These are phyloP conservation scores for Parambassis ranga DNA, from an alignment of 2,797 vertebrate genomes.

Conservation along the genomic window DNA sequence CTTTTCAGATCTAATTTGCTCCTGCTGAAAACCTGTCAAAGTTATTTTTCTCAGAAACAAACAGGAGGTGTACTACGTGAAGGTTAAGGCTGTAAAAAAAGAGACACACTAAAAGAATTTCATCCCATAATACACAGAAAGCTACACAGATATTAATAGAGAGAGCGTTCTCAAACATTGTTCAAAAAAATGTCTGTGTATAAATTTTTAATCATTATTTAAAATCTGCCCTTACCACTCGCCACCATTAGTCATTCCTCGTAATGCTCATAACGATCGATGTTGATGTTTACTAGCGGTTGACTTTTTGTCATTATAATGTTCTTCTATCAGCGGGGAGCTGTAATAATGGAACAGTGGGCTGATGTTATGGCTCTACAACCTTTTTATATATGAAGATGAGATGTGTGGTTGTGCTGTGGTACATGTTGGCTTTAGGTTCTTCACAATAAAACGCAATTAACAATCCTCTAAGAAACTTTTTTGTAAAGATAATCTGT, in stretches of 20 bases:
- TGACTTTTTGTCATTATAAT: not conserved
- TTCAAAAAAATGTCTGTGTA: too few species aligned
- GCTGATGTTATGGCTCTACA: too few species aligned
- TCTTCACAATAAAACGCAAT: too few species aligned
- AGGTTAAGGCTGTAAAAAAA: not conserved
- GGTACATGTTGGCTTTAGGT: too few species aligned
- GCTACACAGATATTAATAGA: not conserved
- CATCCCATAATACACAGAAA: not conserved
- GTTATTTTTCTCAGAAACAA: not conserved
- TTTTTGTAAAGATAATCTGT: too few species aligned
- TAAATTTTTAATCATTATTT: too few species aligned
- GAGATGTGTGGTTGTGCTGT: too few species aligned
- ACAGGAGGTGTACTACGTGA: not conserved
- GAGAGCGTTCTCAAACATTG: too few species aligned
- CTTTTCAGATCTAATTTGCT: conserved; percentile 25
- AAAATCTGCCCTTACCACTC: not conserved
- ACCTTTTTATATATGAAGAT: too few species aligned
- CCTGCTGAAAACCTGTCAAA: conserved; percentile 3
- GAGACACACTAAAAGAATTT: not conserved
- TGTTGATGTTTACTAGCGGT: too few species aligned
- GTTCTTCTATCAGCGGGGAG: not conserved
- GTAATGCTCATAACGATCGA: not conserved
- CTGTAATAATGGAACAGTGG: too few species aligned
- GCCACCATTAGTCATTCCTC: not conserved
- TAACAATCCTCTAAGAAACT: too few species aligned